Conservation (phyloP, 2,888 invertebrate genomes). For the Schizaphis graminum region DNA sequence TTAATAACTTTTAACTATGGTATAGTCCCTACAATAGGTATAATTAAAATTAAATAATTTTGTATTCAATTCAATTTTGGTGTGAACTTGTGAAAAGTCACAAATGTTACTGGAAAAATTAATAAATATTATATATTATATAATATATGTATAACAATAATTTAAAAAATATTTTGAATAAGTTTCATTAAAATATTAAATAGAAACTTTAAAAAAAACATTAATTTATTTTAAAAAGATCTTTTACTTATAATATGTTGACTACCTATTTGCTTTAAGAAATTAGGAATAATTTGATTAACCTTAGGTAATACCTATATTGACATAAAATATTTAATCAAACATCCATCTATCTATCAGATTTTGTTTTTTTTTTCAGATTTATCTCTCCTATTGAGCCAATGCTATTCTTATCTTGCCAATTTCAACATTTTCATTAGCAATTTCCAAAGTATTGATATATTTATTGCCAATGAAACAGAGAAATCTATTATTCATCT, state of each 20-base stretch:
- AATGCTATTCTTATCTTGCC: not conserved
- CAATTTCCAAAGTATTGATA: not conserved
- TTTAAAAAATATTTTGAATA: no score
- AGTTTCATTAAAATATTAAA: no score
- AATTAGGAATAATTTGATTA: not conserved
- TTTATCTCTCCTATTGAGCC: not conserved
- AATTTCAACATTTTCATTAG: not conserved
- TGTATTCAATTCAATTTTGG: no score
- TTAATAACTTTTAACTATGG: no score
- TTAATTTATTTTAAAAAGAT: no score
- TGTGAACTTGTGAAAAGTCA: no score
- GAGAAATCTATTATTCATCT: not conserved
- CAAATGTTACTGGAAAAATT: no score
- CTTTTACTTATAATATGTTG: not conserved
- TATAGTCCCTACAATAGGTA: no score
- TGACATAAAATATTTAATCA: not conserved
- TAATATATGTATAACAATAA: no score
- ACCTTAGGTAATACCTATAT: not conserved
- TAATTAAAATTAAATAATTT: no score
- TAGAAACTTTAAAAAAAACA: no score
- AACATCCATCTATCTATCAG: not conserved
- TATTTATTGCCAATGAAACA: not conserved
- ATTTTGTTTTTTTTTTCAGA: not conserved
- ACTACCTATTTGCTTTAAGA: not conserved
- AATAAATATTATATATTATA: no score